phyloP scores from a whole-genome alignment of 2,888 invertebrate genomes.

The Formica aserva region DNA sequence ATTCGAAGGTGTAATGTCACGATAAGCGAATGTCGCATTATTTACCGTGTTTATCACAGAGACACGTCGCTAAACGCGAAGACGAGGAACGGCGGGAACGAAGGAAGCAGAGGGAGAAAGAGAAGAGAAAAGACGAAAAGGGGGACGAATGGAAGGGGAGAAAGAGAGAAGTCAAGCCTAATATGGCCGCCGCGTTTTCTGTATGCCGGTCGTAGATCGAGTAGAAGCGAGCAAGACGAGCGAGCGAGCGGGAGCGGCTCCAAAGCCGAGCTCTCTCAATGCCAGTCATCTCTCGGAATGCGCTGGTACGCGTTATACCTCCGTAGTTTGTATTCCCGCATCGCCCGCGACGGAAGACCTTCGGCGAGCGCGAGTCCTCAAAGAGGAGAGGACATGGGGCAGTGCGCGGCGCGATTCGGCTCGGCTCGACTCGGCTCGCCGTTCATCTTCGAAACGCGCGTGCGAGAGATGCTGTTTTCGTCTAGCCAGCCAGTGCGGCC shows the following conservation, averaged over 20 bases:
- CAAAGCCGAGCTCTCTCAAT: constrained; percentile 81
- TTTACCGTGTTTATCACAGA: not conserved
- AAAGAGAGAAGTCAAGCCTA: constrained; percentile 71
- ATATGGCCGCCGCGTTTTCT: constrained; percentile 84
- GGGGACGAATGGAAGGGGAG: constrained; percentile 41
- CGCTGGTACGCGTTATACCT: constrained; percentile 67
- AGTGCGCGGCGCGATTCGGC: constrained; percentile 47
- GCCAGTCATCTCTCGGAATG: constrained; percentile 85
- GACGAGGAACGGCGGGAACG: not conserved
- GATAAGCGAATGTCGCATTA: not conserved
- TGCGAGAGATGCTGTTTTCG: constrained; percentile 38
- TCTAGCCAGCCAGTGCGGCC: constrained; percentile 57
- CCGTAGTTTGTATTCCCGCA: constrained; percentile 83
- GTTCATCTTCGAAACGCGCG: constrained; percentile 48
- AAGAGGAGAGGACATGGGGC: constrained; percentile 76
- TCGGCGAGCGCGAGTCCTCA: constrained; percentile 75
- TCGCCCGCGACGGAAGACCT: constrained; percentile 70
- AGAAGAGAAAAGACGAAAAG: not conserved
- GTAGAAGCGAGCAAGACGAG: constrained; percentile 63
- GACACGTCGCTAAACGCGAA: not conserved
- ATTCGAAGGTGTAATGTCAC: not conserved
- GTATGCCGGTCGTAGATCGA: constrained; percentile 83
- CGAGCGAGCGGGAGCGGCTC: constrained; percentile 77
- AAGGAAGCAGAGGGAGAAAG: not conserved
- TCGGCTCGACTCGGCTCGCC: constrained; percentile 53